Percentiles rank a stretch among this genome's conserved stretches.
Evolutionary conservation across 1,140 invertebrate genomes (phyloP).

Genomic region (Arion vulgaris): DNA sequence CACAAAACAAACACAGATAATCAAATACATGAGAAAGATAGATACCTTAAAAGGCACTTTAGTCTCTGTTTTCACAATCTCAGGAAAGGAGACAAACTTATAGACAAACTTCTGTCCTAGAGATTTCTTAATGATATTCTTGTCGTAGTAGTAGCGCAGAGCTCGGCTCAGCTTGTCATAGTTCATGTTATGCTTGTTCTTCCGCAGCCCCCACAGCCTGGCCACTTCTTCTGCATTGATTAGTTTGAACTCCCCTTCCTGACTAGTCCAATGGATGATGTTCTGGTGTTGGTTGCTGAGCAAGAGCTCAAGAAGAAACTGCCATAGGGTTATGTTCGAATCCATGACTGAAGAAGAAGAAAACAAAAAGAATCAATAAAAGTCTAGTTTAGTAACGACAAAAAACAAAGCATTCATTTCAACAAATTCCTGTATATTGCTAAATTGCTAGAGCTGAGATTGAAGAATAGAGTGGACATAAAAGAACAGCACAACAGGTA

Average conservation of each 20-base stretch:
- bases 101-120: conserved; percentile 97
- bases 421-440: too few species aligned
- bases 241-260: conserved; percentile 98
- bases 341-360: conserved; percentile 58
- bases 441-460: too few species aligned
- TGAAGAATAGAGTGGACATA: too few species aligned
- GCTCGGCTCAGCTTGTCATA: conserved; percentile 97
- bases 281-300: conserved; percentile 95
- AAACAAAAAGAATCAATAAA: background rate
- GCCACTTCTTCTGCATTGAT: conserved; percentile 98
- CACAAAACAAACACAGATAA: too few species aligned
- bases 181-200: conserved; percentile 99
- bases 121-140: conserved; percentile 97
- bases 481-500: too few species aligned
- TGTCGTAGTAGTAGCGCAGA: conserved; percentile 97
- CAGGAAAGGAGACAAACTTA: conserved; percentile 89
- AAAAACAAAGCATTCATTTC: background rate
- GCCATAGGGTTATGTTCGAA: conserved; percentile 72
- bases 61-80: conserved; percentile 77
- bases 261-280: conserved; percentile 99
- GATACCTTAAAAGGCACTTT: conserved; percentile 64
- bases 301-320: conserved; percentile 75
- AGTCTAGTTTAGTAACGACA: background rate
- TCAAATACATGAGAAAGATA: too few species aligned
- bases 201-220: conserved; percentile 94